phyloP scores from a whole-genome alignment of 2,888 invertebrate species.

The Heliconius ismenius region DNA sequence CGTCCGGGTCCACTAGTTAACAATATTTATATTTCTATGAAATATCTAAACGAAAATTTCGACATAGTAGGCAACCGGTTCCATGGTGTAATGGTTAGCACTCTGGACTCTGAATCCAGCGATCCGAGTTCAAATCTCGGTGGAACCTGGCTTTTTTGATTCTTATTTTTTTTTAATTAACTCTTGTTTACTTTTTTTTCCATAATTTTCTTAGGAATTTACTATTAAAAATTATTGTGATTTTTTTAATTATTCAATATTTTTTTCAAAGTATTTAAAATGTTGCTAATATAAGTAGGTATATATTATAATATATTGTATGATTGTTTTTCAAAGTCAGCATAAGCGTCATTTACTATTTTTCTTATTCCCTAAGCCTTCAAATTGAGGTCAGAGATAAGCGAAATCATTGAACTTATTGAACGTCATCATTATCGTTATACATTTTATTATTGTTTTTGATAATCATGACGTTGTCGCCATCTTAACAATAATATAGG shows the following conservation, averaged over 20 bases:
- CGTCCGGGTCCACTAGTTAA: no score
- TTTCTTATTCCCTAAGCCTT: background rate
- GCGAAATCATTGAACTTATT: slow-evolving; percentile 24
- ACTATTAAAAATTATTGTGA: no score
- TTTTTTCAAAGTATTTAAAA: background rate
- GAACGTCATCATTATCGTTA: background rate
- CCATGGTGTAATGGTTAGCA: slow-evolving; percentile 92
- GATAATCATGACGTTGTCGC: background rate
- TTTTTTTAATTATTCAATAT: background rate
- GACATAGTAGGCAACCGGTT: slow-evolving; percentile 63
- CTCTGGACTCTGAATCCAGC: slow-evolving; percentile 92
- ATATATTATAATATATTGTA: background rate
- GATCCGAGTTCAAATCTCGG: slow-evolving; percentile 93
- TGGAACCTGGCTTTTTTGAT: slow-evolving; percentile 82
- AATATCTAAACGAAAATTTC: slow-evolving; percentile 26
- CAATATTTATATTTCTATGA: background rate
- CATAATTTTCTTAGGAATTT: no score
- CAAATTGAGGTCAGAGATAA: slow-evolving; percentile 17
- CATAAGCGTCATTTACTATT: background rate
- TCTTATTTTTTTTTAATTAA: slow-evolving; percentile 22
- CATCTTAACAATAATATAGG: background rate
- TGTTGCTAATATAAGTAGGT: background rate
- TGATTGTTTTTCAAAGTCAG: no score
- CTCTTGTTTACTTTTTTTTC: slow-evolving; percentile 10
- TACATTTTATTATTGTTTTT: slow-evolving; percentile 4